phyloP scores from a whole-genome alignment of 2,888 invertebrate species.

The Rugalucina vietnamica region DNA sequence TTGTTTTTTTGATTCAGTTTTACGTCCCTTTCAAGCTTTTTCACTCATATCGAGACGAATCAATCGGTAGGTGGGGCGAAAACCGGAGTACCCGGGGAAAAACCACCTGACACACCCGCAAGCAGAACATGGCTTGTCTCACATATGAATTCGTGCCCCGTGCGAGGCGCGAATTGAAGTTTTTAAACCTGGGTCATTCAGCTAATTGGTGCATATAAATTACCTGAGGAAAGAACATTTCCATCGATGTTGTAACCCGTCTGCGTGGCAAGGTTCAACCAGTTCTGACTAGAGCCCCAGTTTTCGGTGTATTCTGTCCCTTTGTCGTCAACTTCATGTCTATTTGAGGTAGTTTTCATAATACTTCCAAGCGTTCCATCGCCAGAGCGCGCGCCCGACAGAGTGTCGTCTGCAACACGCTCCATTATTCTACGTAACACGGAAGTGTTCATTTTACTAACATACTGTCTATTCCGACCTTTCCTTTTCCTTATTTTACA shows the following conservation, averaged over 20 bases:
- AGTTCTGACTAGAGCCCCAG: conserved; percentile 55
- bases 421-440: conserved; percentile 57
- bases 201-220: too few relatives aligned
- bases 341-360: neutral
- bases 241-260: conserved; percentile 27
- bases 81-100: too few relatives aligned
- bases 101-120: too few relatives aligned
- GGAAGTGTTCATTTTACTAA: conserved; percentile 42
- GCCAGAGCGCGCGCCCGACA: conserved; percentile 59
- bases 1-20: too few relatives aligned
- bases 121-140: too few relatives aligned
- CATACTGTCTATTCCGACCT: conserved; percentile 39
- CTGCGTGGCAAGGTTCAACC: conserved; percentile 31
- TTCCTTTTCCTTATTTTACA: conserved; percentile 62
- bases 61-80: too few relatives aligned
- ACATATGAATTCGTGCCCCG: too few relatives aligned
- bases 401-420: conserved; percentile 58
- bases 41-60: too few relatives aligned
- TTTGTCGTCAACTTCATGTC: neutral
- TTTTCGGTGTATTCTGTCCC: conserved; percentile 25
- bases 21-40: too few relatives aligned
- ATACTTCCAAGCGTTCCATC: conserved; percentile 51
- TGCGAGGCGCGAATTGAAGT: too few relatives aligned
- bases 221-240: conserved; percentile 20
- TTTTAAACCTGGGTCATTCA: too few relatives aligned